These are phyloP conservation scores for Sarcophaga subvicina DNA, from an alignment of 2,888 invertebrate genomes.

Conservation along the genomic window DNA sequence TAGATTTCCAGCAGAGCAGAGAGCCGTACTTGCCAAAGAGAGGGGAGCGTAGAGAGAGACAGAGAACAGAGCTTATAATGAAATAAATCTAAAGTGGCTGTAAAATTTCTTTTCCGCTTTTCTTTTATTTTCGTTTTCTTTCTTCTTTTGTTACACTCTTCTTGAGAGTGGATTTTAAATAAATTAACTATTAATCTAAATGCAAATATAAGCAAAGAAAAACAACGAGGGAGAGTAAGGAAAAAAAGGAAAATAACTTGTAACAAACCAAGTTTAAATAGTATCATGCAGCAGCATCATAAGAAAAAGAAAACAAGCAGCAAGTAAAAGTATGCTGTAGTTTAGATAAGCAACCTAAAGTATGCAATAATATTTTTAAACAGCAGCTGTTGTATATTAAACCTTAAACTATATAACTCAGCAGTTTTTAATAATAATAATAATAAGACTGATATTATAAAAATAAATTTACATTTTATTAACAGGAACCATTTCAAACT, in stretches of 20 bases:
- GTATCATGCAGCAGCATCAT: background rate
- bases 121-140: no score
- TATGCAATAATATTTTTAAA: conserved; percentile 13
- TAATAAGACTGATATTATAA: background rate
- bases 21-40: no score
- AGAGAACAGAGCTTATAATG: conserved; percentile 4
- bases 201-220: conserved; percentile 17
- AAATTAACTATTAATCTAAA: conserved; percentile 55
- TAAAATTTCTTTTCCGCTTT: background rate
- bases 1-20: no score
- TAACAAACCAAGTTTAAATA: background rate
- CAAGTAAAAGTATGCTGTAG: conserved; percentile 22
- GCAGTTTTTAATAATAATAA: background rate
- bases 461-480: no score
- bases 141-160: background rate
- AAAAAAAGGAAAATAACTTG: background rate
- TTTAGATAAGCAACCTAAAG: conserved; percentile 17
- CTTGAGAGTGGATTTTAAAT: conserved; percentile 39
- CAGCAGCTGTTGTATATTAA: background rate
- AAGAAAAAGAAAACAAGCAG: background rate
- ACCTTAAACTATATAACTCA: background rate
- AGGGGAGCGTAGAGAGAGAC: no score
- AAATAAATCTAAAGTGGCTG: conserved; percentile 27
- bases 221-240: no score
- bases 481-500: no score